phyloP scores from a whole-genome alignment of 2,113 vertebrate species.

The Nannospalax galili region DNA sequence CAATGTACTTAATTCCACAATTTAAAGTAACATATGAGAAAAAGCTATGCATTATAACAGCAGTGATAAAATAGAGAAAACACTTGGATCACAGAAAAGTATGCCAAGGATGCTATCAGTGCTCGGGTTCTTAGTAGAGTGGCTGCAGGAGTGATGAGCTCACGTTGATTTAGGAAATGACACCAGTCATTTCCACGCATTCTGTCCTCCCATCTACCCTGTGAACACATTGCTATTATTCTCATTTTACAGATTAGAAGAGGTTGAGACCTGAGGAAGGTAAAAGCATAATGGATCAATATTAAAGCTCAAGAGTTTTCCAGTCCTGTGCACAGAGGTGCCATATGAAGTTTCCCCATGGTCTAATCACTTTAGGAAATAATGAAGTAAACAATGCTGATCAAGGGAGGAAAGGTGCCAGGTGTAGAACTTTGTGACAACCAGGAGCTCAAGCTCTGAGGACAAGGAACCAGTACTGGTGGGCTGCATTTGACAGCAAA shows the following conservation, averaged over 20 bases:
- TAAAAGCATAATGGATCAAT: neutral
- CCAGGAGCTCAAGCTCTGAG: neutral
- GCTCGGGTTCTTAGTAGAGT: neutral
- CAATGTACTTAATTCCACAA: neutral
- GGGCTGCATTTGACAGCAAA: neutral
- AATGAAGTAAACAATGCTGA: neutral
- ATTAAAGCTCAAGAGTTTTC: neutral
- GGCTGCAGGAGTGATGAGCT: neutral
- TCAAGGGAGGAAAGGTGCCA: neutral
- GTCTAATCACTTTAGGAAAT: neutral
- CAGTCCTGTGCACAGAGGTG: neutral
- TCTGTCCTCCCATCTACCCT: neutral
- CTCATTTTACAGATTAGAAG: neutral
- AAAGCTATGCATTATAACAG: neutral
- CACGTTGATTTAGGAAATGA: neutral
- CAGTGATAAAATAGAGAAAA: neutral
- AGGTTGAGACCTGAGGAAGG: neutral
- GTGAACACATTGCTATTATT: neutral
- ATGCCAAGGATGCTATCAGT: neutral
- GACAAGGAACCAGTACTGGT: neutral
- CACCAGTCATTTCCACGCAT: neutral
- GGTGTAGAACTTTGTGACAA: neutral
- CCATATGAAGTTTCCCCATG: neutral
- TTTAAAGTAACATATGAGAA: neutral
- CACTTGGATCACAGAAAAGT: neutral